A percentile compares a stretch with the other conserved stretches of the same genome.
These are phyloP conservation scores for Lucilia cuprina DNA, from an alignment of 1,140 invertebrate genomes.

Conservation along the genomic window DNA sequence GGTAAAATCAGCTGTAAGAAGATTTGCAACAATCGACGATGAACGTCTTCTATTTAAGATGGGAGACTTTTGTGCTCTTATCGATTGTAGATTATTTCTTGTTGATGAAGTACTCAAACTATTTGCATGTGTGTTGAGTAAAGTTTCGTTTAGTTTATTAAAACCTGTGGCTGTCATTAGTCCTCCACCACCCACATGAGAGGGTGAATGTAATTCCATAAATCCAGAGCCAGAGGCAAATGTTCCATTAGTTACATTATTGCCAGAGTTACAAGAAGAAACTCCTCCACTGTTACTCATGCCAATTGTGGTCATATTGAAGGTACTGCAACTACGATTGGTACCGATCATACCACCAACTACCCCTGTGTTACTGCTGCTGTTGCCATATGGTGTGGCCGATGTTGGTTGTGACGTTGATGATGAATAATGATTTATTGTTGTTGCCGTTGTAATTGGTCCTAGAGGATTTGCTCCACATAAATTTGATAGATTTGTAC, in stretches of 20 bases:
- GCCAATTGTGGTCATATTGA: conserved; percentile 12
- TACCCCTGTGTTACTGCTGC: neutral
- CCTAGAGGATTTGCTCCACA: conserved; percentile 29
- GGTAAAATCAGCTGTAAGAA: conserved; percentile 45
- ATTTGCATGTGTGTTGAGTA: conserved; percentile 17
- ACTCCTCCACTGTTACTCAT: neutral
- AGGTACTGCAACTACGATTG: conserved; percentile 20
- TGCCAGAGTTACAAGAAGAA: neutral
- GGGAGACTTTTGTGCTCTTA: conserved; percentile 50
- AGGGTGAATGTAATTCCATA: conserved; percentile 40
- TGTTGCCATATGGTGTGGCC: conserved; percentile 18
- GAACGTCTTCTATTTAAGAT: conserved; percentile 51
- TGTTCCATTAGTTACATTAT: neutral
- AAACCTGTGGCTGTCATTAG: neutral
- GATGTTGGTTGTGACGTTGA: neutral
- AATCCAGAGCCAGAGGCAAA: conserved; percentile 18
- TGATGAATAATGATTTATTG: conserved; percentile 8
- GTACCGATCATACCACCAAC: neutral
- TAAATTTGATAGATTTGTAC: conserved; percentile 41
- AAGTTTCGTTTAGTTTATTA: conserved; percentile 20
- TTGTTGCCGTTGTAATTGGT: conserved; percentile 35
- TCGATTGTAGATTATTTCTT: conserved; percentile 43
- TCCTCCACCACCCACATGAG: conserved; percentile 36
- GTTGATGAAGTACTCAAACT: conserved; percentile 27
- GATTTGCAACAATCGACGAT: conserved; percentile 53